Conservation (phyloP, 2,888 invertebrate genomes). For the Xestia ashworthii region DNA sequence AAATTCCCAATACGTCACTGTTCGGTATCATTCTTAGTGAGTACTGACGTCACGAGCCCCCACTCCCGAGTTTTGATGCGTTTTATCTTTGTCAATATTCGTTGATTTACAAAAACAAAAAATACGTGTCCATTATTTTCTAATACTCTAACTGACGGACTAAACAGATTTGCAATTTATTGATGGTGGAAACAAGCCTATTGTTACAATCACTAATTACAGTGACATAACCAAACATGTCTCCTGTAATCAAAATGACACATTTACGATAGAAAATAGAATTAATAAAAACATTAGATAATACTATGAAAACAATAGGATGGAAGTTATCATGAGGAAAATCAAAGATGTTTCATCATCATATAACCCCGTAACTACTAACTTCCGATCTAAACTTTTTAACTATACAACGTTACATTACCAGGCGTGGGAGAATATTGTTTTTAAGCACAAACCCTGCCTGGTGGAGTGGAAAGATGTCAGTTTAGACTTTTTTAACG, state of each 20-base stretch:
- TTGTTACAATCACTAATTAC: neutral
- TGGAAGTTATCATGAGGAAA: slow-evolving; percentile 36
- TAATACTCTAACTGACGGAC: too few relatives aligned
- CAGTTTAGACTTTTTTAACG: neutral
- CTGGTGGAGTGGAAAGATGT: neutral
- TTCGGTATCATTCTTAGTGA: too few relatives aligned
- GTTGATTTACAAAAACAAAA: too few relatives aligned
- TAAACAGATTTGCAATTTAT: too few relatives aligned
- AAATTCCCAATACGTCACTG: too few relatives aligned
- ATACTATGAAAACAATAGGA: slow-evolving; percentile 33
- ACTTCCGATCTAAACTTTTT: slow-evolving; percentile 51
- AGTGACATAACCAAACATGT: neutral
- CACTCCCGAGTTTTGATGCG: too few relatives aligned
- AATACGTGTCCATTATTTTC: too few relatives aligned
- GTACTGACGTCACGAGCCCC: too few relatives aligned
- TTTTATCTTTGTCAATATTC: too few relatives aligned
- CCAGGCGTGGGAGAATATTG: slow-evolving; percentile 5
- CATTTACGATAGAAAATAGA: neutral
- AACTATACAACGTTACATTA: slow-evolving; percentile 8
- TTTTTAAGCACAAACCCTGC: neutral
- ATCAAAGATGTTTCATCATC: slow-evolving; percentile 34
- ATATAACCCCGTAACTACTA: slow-evolving; percentile 45
- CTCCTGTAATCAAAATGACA: neutral
- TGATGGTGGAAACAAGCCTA: too few relatives aligned
- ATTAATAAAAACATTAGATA: slow-evolving; percentile 17